These are phyloP conservation scores for Orgyia antiqua DNA, from an alignment of 2,888 invertebrate species.

Conservation along the genomic window DNA sequence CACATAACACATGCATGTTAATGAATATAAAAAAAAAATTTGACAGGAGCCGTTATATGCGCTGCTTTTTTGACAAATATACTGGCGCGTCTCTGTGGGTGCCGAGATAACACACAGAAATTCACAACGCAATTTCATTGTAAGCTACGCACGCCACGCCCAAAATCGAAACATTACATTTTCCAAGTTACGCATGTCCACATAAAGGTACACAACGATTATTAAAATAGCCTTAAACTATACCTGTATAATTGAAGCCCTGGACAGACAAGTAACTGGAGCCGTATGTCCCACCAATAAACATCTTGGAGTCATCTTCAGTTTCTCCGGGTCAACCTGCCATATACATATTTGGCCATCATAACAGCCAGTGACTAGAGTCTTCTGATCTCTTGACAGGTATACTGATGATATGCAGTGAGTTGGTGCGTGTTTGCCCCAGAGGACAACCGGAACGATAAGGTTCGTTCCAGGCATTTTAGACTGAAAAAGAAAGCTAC, in stretches of 20 bases:
- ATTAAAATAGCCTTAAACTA: too few relatives aligned
- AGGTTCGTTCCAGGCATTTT: conserved; percentile 90
- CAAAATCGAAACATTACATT: too few relatives aligned
- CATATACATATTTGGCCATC: conserved; percentile 99
- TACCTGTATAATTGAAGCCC: conserved; percentile 84
- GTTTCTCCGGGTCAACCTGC: conserved; percentile 85
- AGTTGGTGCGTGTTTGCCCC: conserved; percentile 97
- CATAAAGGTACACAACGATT: too few relatives aligned
- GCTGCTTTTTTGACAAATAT: too few relatives aligned
- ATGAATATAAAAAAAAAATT: too few relatives aligned
- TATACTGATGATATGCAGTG: conserved; percentile 97
- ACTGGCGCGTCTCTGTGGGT: too few relatives aligned
- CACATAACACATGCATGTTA: too few relatives aligned
- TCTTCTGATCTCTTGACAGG: conserved; percentile 93
- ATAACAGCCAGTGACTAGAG: conserved; percentile 96
- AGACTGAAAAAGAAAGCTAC: conserved; percentile 19
- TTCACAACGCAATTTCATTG: too few relatives aligned
- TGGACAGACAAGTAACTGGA: conserved; percentile 93
- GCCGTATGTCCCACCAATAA: conserved; percentile 96
- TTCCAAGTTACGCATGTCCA: too few relatives aligned
- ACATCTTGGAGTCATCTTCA: conserved; percentile 95
- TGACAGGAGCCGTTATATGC: too few relatives aligned
- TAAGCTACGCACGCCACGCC: too few relatives aligned
- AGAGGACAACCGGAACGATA: conserved; percentile 97
- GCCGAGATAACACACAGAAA: too few relatives aligned